Conservation (phyloP, 2,888 invertebrate species). For the Drosophila nr. medialis region DNA sequence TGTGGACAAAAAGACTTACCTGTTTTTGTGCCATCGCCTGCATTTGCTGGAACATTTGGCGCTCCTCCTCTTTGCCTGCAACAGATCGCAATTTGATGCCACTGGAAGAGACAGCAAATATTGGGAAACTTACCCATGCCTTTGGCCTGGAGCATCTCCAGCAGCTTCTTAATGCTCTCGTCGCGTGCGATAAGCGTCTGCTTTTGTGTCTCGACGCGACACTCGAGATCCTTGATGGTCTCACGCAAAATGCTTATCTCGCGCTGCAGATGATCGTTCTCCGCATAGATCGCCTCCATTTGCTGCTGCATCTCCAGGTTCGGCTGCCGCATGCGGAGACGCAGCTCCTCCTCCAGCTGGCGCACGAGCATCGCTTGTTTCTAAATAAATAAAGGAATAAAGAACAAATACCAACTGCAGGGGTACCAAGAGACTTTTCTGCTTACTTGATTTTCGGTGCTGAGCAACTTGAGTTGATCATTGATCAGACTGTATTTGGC, state of each 20-base stretch:
- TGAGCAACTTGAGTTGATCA: constrained; percentile 97
- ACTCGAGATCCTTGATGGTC: constrained; percentile 98
- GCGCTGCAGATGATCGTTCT: constrained; percentile 96
- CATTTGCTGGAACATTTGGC: constrained; percentile 98
- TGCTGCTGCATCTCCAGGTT: constrained; percentile 96
- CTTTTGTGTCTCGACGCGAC: constrained; percentile 98
- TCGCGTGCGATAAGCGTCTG: constrained; percentile 98
- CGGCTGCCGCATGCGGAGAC: constrained; percentile 94
- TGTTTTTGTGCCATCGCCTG: constrained; percentile 98
- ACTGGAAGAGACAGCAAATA: constrained; percentile 7
- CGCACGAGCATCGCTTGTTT: constrained; percentile 98
- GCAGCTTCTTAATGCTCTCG: constrained; percentile 98
- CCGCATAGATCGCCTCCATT: constrained; percentile 95
- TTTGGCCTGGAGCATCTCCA: constrained; percentile 99
- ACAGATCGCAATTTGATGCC: constrained; percentile 4
- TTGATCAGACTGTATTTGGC: constrained; percentile 98
- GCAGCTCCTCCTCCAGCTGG: constrained; percentile 95
- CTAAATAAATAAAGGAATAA: constrained; percentile 85
- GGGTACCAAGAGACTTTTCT: too few relatives aligned
- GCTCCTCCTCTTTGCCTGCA: constrained; percentile 96
- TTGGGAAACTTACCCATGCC: constrained; percentile 94
- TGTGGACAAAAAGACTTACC: constrained; percentile 86
- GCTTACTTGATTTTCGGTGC: constrained; percentile 97
- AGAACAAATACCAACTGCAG: neutral
- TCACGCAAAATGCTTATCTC: constrained; percentile 96